Conservation (phyloP, 64 coral and sea anemone species). For the Stichodactyla helianthus region DNA sequence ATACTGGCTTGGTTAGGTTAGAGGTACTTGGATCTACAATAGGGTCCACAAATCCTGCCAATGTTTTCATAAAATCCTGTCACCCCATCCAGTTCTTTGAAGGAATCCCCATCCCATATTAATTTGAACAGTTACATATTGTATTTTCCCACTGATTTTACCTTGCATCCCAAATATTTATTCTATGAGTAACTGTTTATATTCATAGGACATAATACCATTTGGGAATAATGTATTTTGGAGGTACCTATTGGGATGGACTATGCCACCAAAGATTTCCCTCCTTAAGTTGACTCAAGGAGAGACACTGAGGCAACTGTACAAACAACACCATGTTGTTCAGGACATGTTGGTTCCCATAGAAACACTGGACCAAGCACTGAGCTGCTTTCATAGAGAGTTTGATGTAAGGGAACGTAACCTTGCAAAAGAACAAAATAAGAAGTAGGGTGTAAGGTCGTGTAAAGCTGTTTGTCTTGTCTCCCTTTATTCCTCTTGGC, state of each 20-base stretch:
- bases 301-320: constrained; percentile 32
- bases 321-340: constrained; percentile 59
- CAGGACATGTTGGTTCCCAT: constrained; percentile 73
- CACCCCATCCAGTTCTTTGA: no score
- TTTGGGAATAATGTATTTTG: constrained; percentile 59
- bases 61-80: no score
- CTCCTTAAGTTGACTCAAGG: constrained; percentile 66
- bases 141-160: no score
- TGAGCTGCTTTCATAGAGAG: constrained; percentile 55
- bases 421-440: neutral
- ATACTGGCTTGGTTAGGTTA: no score
- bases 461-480: no score
- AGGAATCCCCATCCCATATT: no score
- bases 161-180: no score
- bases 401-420: constrained; percentile 30
- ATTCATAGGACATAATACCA: constrained; percentile 53
- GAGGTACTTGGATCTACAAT: no score
- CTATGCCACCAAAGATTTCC: constrained; percentile 67
- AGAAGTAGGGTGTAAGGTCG: no score
- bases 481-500: no score
- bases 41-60: no score
- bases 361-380: constrained; percentile 28
- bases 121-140: no score
- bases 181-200: neutral
- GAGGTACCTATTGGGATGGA: constrained; percentile 54